Evolutionary conservation across 2,888 invertebrate species (phyloP).

Genomic region (Drosophila setosimentum): DNA sequence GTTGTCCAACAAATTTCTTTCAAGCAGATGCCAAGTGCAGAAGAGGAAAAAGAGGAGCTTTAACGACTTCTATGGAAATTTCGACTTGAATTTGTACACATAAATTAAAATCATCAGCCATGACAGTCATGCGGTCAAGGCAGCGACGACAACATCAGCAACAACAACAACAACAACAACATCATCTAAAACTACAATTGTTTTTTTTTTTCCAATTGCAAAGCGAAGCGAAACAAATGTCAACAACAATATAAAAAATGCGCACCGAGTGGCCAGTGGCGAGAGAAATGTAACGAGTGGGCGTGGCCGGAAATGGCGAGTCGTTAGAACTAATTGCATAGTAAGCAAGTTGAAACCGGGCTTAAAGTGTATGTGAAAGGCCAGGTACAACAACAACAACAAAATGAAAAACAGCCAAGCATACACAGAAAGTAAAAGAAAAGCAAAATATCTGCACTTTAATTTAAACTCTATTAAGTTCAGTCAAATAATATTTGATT

Average conservation of each 20-base stretch:
- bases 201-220: constrained; percentile 41
- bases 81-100: constrained; percentile 46
- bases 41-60: constrained; percentile 24
- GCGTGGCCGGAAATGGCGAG: constrained; percentile 72
- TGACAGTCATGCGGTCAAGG: constrained; percentile 53
- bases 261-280: neutral
- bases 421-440: neutral
- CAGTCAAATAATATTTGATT: neutral
- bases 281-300: constrained; percentile 30
- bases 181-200: constrained; percentile 3
- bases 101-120: constrained; percentile 65
- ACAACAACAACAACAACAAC: constrained; percentile 13
- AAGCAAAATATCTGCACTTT: neutral
- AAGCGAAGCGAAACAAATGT: constrained; percentile 31
- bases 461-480: neutral
- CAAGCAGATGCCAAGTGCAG: neutral
- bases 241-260: constrained; percentile 17
- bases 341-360: constrained; percentile 25
- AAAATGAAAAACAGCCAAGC: neutral
- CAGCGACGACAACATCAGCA: constrained; percentile 15
- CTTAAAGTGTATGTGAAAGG: constrained; percentile 64
- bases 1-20: constrained; percentile 38
- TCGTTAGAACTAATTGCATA: constrained; percentile 76
- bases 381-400: constrained; percentile 20
- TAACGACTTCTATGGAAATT: constrained; percentile 68